Base-by-base conservation (phyloP, 2,888 invertebrate genomes). In the Drosophila paracracens region DNA sequence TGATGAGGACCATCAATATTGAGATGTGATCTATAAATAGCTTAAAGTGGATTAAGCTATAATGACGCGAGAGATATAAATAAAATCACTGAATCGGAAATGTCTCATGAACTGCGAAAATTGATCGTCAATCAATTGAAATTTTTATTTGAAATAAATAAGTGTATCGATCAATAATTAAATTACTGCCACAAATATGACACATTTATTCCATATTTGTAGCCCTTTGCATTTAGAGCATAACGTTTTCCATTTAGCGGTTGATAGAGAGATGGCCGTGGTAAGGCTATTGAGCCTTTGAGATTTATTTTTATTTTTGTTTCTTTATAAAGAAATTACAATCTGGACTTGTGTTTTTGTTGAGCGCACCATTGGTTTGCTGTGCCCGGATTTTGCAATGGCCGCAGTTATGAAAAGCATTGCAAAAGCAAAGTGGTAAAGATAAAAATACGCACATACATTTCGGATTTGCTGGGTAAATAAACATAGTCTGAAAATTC, bases 391-490 rank as follows among this genome's bases (percentile, higher is more conserved):
- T 63, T 74, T 60, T 29, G 50, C 60, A 60, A 46, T 66, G 57
- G 70, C 59, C 57, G 40, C 57, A 70, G 72, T 64, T 48, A 40
- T 70, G 64, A 56, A 61, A 65, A 61, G 29, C 65, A 59, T 59
- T 65, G 76, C 54, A 63, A 71, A 71, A 68, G 77, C 57, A 63
- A 71, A 75, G 72, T 66, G 70, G 54, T 59, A 57, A 59, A 68
- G 71, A 68, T 66, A 59, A 70, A 72, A 81, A 70, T 73, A 73
- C 67, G 38, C 46, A 66, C 59, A 76, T 36, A 69, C 50, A 70
- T 48, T 60, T 73, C 60, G 60, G 50, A 69, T 70, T 54, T 64
- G 27, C 48, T 52, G 60, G 50, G 63, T 52, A 66, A 38, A 53
- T 50, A 53, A 53, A 4, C 43, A 38, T 29, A 50, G 36, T 51